Evolutionary conservation across 1,140 invertebrate species (phyloP).

Genomic region (Andricus grossulariae): DNA sequence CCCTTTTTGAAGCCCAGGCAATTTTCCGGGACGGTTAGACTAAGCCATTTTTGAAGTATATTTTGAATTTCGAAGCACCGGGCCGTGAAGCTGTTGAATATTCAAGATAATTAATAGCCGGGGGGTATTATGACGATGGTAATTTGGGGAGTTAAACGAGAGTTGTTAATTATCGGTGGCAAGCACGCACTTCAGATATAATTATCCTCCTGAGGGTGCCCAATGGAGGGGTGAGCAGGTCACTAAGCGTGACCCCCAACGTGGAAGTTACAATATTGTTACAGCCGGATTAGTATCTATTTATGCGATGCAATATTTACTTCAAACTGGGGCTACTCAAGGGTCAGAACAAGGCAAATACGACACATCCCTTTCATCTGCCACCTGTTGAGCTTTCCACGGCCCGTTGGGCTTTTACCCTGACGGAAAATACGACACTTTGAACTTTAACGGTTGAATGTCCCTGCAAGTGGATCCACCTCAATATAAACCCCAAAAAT

Average conservation of each 20-base stretch:
- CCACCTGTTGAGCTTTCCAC: constrained; percentile 10
- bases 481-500: background rate
- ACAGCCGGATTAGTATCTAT: background rate
- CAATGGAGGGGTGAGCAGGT: background rate
- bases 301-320: no score
- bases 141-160: constrained; percentile 17
- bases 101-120: background rate
- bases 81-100: background rate
- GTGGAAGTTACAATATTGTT: constrained; percentile 5
- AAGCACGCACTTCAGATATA: background rate
- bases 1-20: no score
- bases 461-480: background rate
- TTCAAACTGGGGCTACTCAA: no score
- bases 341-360: background rate
- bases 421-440: background rate
- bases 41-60: no score
- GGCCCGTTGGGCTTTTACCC: background rate
- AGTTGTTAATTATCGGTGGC: constrained; percentile 16
- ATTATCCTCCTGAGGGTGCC: constrained; percentile 9
- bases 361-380: background rate
- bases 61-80: background rate
- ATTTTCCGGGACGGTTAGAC: no score
- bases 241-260: constrained; percentile 1
- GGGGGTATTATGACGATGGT: background rate
- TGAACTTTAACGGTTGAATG: background rate